These are phyloP conservation scores for Takifugu bimaculatus DNA, from an alignment of 2,113 vertebrate genomes.

Conservation along the genomic window DNA sequence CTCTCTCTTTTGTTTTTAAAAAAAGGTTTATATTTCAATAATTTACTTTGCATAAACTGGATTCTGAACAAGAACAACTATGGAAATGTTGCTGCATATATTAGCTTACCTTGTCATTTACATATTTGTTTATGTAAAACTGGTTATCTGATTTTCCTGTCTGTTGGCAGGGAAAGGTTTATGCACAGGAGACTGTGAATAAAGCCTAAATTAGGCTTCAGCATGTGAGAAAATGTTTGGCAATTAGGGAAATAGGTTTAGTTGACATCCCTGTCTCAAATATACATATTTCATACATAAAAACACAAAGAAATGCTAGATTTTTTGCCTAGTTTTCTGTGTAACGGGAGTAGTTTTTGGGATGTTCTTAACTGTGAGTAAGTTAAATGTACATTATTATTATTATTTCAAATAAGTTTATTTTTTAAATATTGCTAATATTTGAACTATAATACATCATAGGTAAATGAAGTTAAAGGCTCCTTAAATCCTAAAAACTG, in stretches of 20 bases:
- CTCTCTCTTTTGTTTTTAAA: slow-evolving; percentile 71
- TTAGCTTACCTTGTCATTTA: slow-evolving; percentile 54
- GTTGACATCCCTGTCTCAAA: slow-evolving; percentile 48
- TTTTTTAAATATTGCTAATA: too few relatives aligned
- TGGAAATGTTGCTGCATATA: slow-evolving; percentile 52
- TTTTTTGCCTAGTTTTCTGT: too few relatives aligned
- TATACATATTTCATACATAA: slow-evolving; percentile 5
- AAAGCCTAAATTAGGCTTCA: slow-evolving; percentile 74
- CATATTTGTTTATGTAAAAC: slow-evolving; percentile 54
- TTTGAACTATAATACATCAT: too few relatives aligned
- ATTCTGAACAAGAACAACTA: slow-evolving; percentile 58
- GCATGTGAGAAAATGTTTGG: slow-evolving; percentile 50
- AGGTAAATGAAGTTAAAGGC: slow-evolving; percentile 9
- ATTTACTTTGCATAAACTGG: slow-evolving; percentile 61
- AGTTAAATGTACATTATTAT: slow-evolving; percentile 6
- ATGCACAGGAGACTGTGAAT: slow-evolving; percentile 52
- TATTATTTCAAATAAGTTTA: too few relatives aligned
- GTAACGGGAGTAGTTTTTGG: slow-evolving; percentile 30
- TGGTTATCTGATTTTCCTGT: slow-evolving; percentile 67
- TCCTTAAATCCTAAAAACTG: slow-evolving; percentile 22
- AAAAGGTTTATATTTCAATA: slow-evolving; percentile 72
- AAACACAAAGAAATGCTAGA: too few relatives aligned
- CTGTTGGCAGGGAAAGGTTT: slow-evolving; percentile 67
- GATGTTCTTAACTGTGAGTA: slow-evolving; percentile 43
- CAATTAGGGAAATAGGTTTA: slow-evolving; percentile 32